Percentiles rank a stretch among this genome's conserved stretches.
phyloP scores from a whole-genome alignment of 2,888 invertebrate species.

The Plusia festucae region DNA sequence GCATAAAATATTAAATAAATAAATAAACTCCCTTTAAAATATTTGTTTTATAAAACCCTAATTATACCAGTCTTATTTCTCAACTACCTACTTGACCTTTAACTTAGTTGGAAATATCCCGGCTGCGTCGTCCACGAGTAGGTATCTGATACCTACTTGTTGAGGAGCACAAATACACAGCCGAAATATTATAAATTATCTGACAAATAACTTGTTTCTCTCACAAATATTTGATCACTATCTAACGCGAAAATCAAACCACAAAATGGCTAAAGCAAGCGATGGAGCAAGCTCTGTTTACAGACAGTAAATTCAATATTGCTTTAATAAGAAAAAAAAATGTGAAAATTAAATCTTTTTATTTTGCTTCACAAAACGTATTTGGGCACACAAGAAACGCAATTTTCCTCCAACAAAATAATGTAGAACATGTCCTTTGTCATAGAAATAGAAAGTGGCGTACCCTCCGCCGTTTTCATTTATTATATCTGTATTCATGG shows the following conservation, averaged over 20 bases:
- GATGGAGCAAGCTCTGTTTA: neutral
- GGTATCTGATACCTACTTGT: too few relatives aligned
- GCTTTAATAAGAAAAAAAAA: neutral
- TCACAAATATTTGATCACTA: neutral
- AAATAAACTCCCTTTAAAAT: too few relatives aligned
- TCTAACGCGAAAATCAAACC: neutral
- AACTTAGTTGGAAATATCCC: too few relatives aligned
- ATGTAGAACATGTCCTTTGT: constrained; percentile 41
- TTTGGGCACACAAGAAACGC: constrained; percentile 27
- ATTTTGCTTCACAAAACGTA: constrained; percentile 23
- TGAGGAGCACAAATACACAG: too few relatives aligned
- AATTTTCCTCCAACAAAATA: constrained; percentile 38
- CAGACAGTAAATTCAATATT: neutral
- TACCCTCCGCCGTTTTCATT: constrained; percentile 47
- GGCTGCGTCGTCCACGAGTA: too few relatives aligned
- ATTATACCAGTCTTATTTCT: too few relatives aligned
- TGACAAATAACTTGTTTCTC: too few relatives aligned
- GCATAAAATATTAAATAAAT: too few relatives aligned
- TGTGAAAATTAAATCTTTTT: neutral
- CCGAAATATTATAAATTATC: too few relatives aligned
- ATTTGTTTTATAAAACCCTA: too few relatives aligned
- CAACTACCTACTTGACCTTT: too few relatives aligned
- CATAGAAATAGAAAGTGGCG: constrained; percentile 40
- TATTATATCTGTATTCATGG: constrained; percentile 53
- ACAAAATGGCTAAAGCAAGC: neutral